Base-by-base conservation (phyloP, 1,140 invertebrate species). In the Zaprionus africanus region DNA sequence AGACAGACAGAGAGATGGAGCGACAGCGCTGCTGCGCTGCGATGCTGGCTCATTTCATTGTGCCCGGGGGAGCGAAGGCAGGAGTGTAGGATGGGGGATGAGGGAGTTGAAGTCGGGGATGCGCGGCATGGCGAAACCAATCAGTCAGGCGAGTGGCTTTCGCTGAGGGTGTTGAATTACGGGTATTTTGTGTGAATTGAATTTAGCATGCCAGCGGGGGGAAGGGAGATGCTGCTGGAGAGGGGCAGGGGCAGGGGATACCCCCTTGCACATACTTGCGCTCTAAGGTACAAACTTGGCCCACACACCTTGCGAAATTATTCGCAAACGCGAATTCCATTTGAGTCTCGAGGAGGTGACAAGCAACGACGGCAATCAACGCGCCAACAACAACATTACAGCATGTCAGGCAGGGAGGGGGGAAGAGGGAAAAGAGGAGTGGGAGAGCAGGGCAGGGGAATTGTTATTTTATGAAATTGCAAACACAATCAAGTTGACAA, bases 391-490 rank as follows among this genome's bases (percentile, higher is more conserved):
- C 76, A 24, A 19, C 34, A 51, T 51, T 41, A 38, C 26, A 46
- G 15, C n/a, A 7, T 11, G n/a, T 1, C 5, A 17, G 43, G 15
- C 13, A 6, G 41, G 41, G 38, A 6, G 7, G 9, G 22, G 24
- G 24, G 15, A 11, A 12, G 34, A 69, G 69, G 43, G 54, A 64
- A 51, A 43, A 26, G 36, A 6, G 11, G 2, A 24, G 49, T 7
- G 5, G 43, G 6, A 11, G 43, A 11, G 17, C 2, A 15, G 38
- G 31, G 31, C 0, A 34, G 38, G 38, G 13, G 84, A 88, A 90
- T 88, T 88, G 85, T 88, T 88, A 88, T 88, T 88, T 88, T 88
- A 88, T 88, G 85, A 88, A 88, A 88, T 88, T 88, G 85, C 85
- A 88, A 88, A 88, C 85, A 88, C 85, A 88, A 88, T 88, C 85